Percentiles rank a stretch among this genome's conserved stretches.
These are phyloP conservation scores for Drosophila macrospina DNA, from an alignment of 2,888 invertebrate species.

Conservation along the genomic window DNA sequence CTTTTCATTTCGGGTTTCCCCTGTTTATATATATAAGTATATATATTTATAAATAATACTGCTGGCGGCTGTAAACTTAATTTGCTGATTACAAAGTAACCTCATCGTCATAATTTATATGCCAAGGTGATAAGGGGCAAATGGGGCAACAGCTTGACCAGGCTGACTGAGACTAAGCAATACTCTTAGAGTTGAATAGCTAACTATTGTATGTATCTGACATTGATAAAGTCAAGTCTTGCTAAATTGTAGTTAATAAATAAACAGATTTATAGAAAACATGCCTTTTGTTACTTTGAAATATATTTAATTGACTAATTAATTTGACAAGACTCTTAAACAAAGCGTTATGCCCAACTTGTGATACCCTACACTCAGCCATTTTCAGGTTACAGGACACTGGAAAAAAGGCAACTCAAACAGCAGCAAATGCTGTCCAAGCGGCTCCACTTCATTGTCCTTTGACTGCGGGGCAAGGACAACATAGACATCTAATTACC, in stretches of 20 bases:
- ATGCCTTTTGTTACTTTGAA: too few species aligned
- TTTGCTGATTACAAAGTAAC: constrained; percentile 78
- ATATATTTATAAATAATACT: constrained; percentile 27
- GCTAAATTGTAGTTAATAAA: too few species aligned
- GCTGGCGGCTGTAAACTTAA: constrained; percentile 75
- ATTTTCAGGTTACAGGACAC: constrained; percentile 10
- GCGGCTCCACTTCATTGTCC: constrained; percentile 31
- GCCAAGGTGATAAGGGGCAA: constrained; percentile 68
- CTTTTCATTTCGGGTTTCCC: constrained; percentile 52
- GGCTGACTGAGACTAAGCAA: not conserved
- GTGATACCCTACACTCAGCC: not conserved
- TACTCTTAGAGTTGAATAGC: too few species aligned
- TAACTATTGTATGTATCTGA: too few species aligned
- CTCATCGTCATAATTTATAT: constrained; percentile 73
- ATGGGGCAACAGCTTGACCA: constrained; percentile 42
- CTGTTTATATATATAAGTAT: constrained; percentile 18
- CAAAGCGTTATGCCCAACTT: not conserved
- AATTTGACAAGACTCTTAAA: too few species aligned
- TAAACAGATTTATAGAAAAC: too few species aligned
- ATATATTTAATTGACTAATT: too few species aligned
- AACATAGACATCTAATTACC: constrained; percentile 63
- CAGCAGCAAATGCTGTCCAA: constrained; percentile 12
- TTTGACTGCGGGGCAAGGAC: constrained; percentile 54
- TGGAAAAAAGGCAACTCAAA: constrained; percentile 18
- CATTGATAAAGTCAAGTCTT: too few species aligned